Base-by-base conservation (phyloP, 2,888 invertebrate genomes). In the Aphidius colemani region DNA sequence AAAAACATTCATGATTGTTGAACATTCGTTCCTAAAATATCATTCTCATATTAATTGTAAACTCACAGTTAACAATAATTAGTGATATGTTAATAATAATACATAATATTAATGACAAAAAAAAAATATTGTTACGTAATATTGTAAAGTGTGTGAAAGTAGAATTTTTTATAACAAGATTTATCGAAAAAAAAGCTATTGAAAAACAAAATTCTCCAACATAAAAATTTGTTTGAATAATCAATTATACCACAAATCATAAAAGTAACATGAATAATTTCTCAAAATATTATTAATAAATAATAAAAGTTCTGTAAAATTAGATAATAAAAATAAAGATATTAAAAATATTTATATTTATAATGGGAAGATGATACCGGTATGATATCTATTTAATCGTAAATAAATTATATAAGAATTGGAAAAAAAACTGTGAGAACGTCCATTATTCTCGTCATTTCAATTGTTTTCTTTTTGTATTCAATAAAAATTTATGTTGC, bases 11-110 rank as follows among this genome's bases (percentile, higher is more conserved):
- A 30, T 30, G 5, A 30, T 30, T 30, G 30, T 30, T 30, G 30
- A 5, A 30, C 30, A 30, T 30, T 43, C 44, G 39, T 30, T 30
- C 8, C 30, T 45, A 57, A 53, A 62, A 71, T 71, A 73, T 73
- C 71, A 72, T 74, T 74, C 72, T 72, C 71, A 71, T 71, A 70
- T 61, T 67, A 70, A 67, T 61, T 64, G 50, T 49, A 71, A 71
- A 69, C 66, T 67, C 71, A 64, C 67, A 64, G 69, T 71, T 74
- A 71, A 76, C 76, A 75, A 76, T 76, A 76, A 76, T 59, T 76
- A 76, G 75, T 66, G 70, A 75, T 74, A 73, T 66, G 71, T 66
- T 67, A 71, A 72, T 70, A 71, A 71, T 71, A 72, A 71, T 68
- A 68, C 70, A 69, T 71, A 72, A 73, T 69, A 70, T 72, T 74